A percentile compares a stretch with the other conserved stretches of the same genome.
Conservation (phyloP, 1,140 invertebrate genomes). For the Megathymus violae region DNA sequence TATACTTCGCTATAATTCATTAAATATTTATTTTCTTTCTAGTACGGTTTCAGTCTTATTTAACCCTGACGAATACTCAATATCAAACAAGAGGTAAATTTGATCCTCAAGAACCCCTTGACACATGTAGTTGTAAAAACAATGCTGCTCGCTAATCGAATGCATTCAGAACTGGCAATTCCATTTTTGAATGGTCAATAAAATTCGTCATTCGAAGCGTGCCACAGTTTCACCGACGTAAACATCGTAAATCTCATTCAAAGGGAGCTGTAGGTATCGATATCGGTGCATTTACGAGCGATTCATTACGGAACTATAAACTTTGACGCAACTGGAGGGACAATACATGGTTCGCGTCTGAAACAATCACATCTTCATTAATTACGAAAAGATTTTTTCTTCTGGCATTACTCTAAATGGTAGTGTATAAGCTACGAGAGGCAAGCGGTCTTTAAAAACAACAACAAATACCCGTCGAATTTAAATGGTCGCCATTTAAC, state of each 20-base stretch:
- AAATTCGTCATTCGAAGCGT: conserved; percentile 65
- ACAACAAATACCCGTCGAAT: conserved; percentile 55
- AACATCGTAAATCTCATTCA: conserved; percentile 76
- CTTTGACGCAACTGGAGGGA: conserved; percentile 59
- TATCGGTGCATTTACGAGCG: conserved; percentile 60
- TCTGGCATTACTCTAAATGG: conserved; percentile 49
- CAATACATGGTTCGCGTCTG: conserved; percentile 61
- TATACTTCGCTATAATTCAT: no score
- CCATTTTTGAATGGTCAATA: conserved; percentile 71
- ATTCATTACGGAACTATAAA: conserved; percentile 51
- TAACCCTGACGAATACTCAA: neutral
- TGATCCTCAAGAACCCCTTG: conserved; percentile 17
- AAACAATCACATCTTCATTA: conserved; percentile 83
- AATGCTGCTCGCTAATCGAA: conserved; percentile 55
- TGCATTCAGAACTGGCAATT: conserved; percentile 62
- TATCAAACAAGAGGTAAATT: conserved; percentile 10
- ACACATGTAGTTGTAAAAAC: conserved; percentile 41
- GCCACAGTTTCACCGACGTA: conserved; percentile 63
- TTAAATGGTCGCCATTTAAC: conserved; percentile 49
- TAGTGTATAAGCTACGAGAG: conserved; percentile 44
- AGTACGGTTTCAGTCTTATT: neutral
- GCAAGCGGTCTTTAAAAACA: conserved; percentile 27
- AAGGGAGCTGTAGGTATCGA: conserved; percentile 60
- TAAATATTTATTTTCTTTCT: neutral
- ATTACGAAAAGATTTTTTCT: conserved; percentile 72